Percentiles rank a stretch among this genome's conserved stretches.
These are phyloP conservation scores for Gymnocypris eckloni DNA, from an alignment of 2,797 vertebrate genomes.

Conservation along the genomic window DNA sequence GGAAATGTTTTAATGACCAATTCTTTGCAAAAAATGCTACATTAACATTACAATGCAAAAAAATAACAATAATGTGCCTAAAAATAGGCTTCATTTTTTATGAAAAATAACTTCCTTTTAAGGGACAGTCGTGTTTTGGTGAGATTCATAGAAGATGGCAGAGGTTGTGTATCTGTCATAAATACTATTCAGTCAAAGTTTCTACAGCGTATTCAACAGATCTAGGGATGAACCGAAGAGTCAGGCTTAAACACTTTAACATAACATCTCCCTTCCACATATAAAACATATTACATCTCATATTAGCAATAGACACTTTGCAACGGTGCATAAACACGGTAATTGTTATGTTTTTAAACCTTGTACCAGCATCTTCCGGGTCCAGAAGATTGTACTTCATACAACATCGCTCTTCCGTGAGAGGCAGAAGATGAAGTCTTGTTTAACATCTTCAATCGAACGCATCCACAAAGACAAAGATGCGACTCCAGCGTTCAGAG, in stretches of 20 bases:
- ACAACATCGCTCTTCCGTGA: background rate
- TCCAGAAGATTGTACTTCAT: background rate
- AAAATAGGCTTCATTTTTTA: background rate
- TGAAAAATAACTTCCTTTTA: background rate
- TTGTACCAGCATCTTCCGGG: background rate
- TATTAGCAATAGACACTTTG: background rate
- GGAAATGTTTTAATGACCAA: background rate
- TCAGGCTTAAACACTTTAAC: conserved; percentile 10
- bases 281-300: conserved; percentile 25
- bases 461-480: background rate
- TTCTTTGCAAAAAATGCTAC: background rate
- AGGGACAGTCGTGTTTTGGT: background rate
- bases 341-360: background rate
- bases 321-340: background rate
- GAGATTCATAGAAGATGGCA: background rate
- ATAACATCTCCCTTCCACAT: background rate
- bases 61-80: no score
- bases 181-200: background rate
- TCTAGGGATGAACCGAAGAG: background rate
- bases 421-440: background rate
- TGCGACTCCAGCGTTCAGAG: background rate
- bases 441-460: background rate
- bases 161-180: background rate
- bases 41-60: background rate
- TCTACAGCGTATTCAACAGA: background rate